Evolutionary conservation across 2,797 vertebrate species (phyloP).

Genomic region (Amazonetta brasiliensis): DNA sequence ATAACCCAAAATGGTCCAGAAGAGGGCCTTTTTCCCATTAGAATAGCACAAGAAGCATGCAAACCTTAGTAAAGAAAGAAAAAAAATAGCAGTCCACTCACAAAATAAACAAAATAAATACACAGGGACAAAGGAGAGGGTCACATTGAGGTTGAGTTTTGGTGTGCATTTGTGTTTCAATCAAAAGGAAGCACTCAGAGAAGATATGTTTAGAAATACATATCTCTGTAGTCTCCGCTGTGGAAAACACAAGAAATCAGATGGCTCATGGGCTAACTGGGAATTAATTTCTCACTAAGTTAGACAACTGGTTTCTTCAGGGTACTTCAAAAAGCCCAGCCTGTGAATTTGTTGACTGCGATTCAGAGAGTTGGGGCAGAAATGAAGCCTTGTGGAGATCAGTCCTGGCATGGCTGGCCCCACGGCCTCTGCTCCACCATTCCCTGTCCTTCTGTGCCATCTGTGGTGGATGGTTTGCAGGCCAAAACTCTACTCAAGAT

Average conservation of each 20-base stretch:
- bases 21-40: constrained; percentile 35
- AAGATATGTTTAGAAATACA: neutral
- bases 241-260: neutral
- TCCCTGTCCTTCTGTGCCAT: neutral
- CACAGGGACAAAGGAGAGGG: too few species aligned
- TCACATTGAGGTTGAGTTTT: neutral
- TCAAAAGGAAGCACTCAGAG: neutral
- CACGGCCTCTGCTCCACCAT: rapidly evolving
- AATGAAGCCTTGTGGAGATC: neutral
- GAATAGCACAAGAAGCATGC: constrained; percentile 38
- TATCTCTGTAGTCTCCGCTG: neutral
- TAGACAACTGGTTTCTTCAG: neutral
- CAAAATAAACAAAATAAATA: neutral
- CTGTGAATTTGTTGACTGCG: neutral
- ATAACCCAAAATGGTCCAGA: constrained; percentile 2
- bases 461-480: neutral
- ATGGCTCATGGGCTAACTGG: neutral
- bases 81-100: neutral
- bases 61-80: constrained; percentile 23
- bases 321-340: neutral
- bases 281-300: neutral
- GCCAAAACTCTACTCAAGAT: neutral
- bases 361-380: neutral
- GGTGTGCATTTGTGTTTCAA: neutral
- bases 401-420: neutral